A percentile compares a stretch with the other conserved stretches of the same genome.
Conservation (phyloP, 2,888 invertebrate species). For the Noctua janthe region DNA sequence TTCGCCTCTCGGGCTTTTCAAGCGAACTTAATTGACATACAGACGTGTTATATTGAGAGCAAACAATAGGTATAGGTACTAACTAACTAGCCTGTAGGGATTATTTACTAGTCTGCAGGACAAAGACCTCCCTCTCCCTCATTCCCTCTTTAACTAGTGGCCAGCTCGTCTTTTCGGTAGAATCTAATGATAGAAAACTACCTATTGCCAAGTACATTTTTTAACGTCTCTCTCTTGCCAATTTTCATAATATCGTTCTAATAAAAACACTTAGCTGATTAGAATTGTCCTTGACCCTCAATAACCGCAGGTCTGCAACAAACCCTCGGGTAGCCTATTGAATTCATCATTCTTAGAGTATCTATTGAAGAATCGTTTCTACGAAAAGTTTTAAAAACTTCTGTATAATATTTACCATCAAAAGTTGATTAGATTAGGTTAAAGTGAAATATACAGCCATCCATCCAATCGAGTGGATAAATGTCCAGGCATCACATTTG, state of each 20-base stretch:
- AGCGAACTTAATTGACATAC: constrained; percentile 72
- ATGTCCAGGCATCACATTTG: constrained; percentile 24
- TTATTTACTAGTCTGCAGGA: too few species aligned
- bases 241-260: neutral
- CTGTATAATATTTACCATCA: neutral
- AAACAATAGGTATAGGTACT: neutral
- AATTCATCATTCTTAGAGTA: neutral
- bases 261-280: neutral
- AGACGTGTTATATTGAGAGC: constrained; percentile 37
- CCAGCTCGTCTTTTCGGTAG: neutral
- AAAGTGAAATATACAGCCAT: constrained; percentile 2
- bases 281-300: neutral
- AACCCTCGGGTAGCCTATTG: neutral
- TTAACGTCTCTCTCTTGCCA: neutral
- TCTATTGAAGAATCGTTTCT: neutral
- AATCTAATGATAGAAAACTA: neutral
- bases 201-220: neutral
- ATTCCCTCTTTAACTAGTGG: neutral
- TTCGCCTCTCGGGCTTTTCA: constrained; percentile 77
- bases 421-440: constrained; percentile 18
- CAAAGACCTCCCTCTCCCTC: too few species aligned
- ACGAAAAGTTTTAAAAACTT: neutral
- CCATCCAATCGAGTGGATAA: constrained; percentile 27
- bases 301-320: neutral
- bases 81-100: neutral